Base-by-base conservation (phyloP, 2,888 invertebrate species). In the Nematopogon swammerdamellus region DNA sequence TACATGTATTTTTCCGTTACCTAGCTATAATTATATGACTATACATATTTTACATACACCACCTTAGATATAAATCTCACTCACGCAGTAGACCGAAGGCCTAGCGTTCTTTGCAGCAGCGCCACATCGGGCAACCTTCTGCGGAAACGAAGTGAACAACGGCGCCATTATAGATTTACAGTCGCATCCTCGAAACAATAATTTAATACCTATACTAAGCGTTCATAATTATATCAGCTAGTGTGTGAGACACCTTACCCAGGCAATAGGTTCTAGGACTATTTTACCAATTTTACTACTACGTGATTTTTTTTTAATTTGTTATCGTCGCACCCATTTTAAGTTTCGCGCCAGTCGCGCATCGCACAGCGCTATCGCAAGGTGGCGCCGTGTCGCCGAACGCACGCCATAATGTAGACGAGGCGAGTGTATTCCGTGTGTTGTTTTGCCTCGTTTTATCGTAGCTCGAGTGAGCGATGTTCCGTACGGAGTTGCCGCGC, bases 391-490 rank as follows among this genome's bases (percentile, higher is more conserved):
- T 48, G 48, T 48, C 46, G 30, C 51, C 49, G 49, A n/a, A n/a
- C n/a, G 51, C 53, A 53, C 53, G 53, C 53, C 53, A 53, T 53
- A 53, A 53, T 49, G 53, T 49, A 53, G 36, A 36, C 36, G 36
- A 36, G 36, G 36, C 36, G 36, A 36, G n/a, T 25, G n/a, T 25
- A 36, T 36, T 36, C 36, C 36, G 36, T 36, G 36, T 36, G n/a
- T 36, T 36, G 36, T 36, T 36, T 36, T 36, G 11, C 36, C 36
- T 36, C 36, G 36, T 14, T 14, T 8, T 36, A 14, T 36, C n/a
- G 36, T 36, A 36, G 36, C 8, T 36, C 36, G 8, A 3, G 36
- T 36, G 36, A 8, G 36, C 36, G n/a, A 36, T 36, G 36, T 3
- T 36, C 11, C 36, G 36, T 14, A 14, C 14, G 36, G 14, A 14